Percentiles rank a stretch among this genome's conserved stretches.
Conservation (phyloP, 2,113 vertebrate species). For the Alouatta palliata region DNA sequence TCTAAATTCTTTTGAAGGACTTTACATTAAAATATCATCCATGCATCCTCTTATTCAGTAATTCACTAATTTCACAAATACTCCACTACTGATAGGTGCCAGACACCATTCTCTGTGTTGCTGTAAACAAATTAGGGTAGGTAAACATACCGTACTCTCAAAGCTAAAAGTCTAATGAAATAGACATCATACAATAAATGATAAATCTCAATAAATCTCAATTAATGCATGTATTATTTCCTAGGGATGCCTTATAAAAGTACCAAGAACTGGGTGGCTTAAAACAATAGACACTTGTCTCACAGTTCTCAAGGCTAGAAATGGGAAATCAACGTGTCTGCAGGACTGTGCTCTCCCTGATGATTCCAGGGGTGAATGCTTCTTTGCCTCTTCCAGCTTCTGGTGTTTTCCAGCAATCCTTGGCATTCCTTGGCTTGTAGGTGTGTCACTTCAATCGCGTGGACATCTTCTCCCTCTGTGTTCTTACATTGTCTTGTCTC, state of each 20-base stretch:
- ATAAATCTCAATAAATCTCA: neutral
- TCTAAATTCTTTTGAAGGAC: neutral
- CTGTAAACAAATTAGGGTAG: neutral
- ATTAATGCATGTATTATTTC: neutral
- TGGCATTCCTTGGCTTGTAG: too few species aligned
- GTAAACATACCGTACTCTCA: neutral
- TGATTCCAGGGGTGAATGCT: neutral
- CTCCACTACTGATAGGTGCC: neutral
- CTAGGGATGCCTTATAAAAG: neutral
- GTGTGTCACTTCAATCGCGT: neutral
- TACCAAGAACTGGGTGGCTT: neutral
- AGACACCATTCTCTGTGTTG: neutral
- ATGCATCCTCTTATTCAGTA: neutral
- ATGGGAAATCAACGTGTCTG: neutral
- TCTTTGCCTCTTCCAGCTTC: neutral
- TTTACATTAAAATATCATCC: neutral
- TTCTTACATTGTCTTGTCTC: neutral
- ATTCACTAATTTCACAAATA: neutral
- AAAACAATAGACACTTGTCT: neutral
- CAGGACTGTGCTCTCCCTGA: accelerated
- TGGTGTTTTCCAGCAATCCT: too few species aligned
- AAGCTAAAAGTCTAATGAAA: neutral
- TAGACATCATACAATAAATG: neutral
- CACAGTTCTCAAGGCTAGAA: neutral
- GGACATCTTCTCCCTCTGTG: neutral